Conservation (phyloP, 2,113 vertebrate genomes). For the Callipepla squamata region DNA sequence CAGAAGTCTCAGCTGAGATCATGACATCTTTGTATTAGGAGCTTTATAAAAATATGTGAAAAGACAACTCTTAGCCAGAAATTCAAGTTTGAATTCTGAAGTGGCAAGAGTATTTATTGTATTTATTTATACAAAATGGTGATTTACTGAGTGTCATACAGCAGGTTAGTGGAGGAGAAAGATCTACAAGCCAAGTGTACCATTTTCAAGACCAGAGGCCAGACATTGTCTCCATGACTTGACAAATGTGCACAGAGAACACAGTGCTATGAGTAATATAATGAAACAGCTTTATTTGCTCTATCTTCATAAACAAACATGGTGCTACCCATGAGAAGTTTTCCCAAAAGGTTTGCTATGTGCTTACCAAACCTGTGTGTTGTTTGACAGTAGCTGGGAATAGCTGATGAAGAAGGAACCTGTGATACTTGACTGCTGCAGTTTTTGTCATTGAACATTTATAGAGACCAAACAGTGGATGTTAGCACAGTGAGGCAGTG, state of each 20-base stretch:
- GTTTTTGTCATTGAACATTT: background rate
- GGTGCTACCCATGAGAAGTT: background rate
- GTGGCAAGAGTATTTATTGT: background rate
- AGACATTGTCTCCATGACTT: background rate
- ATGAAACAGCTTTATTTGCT: background rate
- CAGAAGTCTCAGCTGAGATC: background rate
- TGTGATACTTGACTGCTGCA: background rate
- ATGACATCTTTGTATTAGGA: background rate
- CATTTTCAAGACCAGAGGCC: background rate
- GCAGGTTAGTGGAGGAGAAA: background rate
- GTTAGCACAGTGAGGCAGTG: no score
- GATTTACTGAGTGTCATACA: background rate
- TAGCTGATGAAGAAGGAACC: no score
- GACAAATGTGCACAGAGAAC: background rate
- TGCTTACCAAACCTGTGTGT: background rate
- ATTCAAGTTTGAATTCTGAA: background rate
- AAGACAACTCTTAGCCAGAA: background rate
- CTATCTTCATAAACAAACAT: background rate
- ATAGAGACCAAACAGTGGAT: no score
- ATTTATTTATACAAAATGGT: background rate
- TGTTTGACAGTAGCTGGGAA: no score
- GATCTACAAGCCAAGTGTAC: background rate
- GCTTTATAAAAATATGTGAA: background rate
- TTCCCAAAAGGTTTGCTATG: background rate
- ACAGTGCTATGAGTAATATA: background rate